Evolutionary conservation across 2,888 invertebrate species (phyloP).

Genomic region (Cryptosula pallasiana): DNA sequence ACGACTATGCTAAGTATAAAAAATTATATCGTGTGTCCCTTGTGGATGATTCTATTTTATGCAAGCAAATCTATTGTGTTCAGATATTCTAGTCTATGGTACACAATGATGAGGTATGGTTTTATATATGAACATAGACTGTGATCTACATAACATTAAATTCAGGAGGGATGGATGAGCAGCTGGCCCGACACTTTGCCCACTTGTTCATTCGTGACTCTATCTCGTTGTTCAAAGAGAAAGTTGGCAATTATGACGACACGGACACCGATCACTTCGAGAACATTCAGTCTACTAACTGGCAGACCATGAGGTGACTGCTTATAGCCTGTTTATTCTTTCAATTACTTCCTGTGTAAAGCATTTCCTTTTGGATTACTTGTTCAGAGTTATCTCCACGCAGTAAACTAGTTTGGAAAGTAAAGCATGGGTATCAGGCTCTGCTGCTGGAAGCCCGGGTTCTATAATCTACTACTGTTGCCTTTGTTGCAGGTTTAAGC

Average conservation of each 20-base stretch:
- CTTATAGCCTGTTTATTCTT: too few relatives aligned
- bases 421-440: too few relatives aligned
- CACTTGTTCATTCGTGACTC: conserved; percentile 97
- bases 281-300: conserved; percentile 98
- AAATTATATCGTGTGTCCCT: too few relatives aligned
- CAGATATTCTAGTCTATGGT: conserved; percentile 10
- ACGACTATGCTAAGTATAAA: too few relatives aligned
- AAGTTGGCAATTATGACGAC: conserved; percentile 84
- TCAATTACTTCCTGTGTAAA: too few relatives aligned
- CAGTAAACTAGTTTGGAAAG: too few relatives aligned
- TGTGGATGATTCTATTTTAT: too few relatives aligned
- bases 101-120: conserved; percentile 2
- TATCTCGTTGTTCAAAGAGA: conserved; percentile 89
- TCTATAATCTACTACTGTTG: conserved; percentile 28
- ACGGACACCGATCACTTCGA: conserved; percentile 98
- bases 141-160: too few relatives aligned
- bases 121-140: not conserved
- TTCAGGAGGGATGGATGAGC: conserved; percentile 72
- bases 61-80: too few relatives aligned
- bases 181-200: conserved; percentile 89
- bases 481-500: conserved; percentile 67
- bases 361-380: too few relatives aligned
- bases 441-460: too few relatives aligned
- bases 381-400: too few relatives aligned
- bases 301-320: conserved; percentile 92